Conservation (phyloP, 2,888 invertebrate species). For the Drosophila nr. perissopoda region DNA sequence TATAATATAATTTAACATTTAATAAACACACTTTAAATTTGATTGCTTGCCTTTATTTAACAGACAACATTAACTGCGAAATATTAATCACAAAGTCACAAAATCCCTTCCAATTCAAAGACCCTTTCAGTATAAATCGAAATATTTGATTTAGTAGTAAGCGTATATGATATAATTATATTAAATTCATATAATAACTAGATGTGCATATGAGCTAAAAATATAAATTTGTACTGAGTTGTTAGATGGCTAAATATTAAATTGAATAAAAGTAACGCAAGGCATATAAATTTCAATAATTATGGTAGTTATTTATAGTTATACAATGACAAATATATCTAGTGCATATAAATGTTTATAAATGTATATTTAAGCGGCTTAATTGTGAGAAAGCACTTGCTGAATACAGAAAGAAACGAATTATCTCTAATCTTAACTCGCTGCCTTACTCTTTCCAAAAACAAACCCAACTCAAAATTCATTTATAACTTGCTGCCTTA, state of each 20-base stretch:
- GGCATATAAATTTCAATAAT: constrained; percentile 61
- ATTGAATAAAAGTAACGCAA: constrained; percentile 31
- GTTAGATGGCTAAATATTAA: constrained; percentile 36
- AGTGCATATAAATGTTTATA: constrained; percentile 63
- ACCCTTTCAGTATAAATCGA: constrained; percentile 8
- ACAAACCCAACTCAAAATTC: constrained; percentile 56
- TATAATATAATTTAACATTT: not conserved
- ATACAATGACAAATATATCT: constrained; percentile 66
- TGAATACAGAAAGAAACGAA: constrained; percentile 57
- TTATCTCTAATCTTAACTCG: constrained; percentile 71
- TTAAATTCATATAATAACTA: constrained; percentile 27
- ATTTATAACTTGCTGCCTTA: constrained; percentile 75
- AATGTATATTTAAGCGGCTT: constrained; percentile 70
- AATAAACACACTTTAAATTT: not conserved
- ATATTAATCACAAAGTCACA: not conserved
- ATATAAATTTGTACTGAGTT: constrained; percentile 62
- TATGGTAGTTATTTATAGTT: constrained; percentile 65
- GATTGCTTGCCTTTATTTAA: not conserved
- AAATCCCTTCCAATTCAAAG: constrained; percentile 23
- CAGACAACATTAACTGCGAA: not conserved
- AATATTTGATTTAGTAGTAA: constrained; percentile 32
- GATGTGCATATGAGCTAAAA: constrained; percentile 38
- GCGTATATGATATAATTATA: constrained; percentile 6
- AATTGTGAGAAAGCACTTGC: constrained; percentile 77
- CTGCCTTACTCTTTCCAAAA: constrained; percentile 69